Conservation (phyloP, 2,113 vertebrate species). For the Apodemus speciosus region DNA sequence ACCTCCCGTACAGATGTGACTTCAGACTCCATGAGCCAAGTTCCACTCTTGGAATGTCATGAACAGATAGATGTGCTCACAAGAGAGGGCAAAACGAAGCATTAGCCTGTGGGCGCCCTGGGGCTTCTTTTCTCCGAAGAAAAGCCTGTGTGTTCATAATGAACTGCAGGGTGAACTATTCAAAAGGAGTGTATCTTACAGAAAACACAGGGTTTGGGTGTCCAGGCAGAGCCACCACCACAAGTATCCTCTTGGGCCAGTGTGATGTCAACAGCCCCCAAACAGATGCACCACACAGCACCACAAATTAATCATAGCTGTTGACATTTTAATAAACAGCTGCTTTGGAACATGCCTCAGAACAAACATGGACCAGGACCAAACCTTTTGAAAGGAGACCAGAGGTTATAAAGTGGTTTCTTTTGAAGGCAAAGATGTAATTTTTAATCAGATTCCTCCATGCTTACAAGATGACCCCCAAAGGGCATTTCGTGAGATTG, state of each 20-base stretch:
- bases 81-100: slow-evolving; percentile 70
- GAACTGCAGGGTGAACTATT: slow-evolving; percentile 65
- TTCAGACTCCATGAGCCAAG: slow-evolving; percentile 74
- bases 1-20: slow-evolving; percentile 76
- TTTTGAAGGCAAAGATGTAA: slow-evolving; percentile 67
- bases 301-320: slow-evolving; percentile 78
- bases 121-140: slow-evolving; percentile 31
- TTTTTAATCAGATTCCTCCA: slow-evolving; percentile 60
- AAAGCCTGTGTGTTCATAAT: slow-evolving; percentile 64
- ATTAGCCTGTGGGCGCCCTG: slow-evolving; percentile 62
- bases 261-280: slow-evolving; percentile 65
- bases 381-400: slow-evolving; percentile 70
- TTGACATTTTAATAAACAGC: slow-evolving; percentile 84
- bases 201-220: slow-evolving; percentile 1
- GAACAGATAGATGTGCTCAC: slow-evolving; percentile 83
- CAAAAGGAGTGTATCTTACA: slow-evolving; percentile 49
- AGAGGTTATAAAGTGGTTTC: slow-evolving; percentile 73
- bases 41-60: slow-evolving; percentile 73
- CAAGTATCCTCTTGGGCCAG: slow-evolving; percentile 40
- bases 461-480: slow-evolving; percentile 47
- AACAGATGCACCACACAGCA: slow-evolving; percentile 73
- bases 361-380: slow-evolving; percentile 77
- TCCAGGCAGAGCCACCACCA: not conserved
- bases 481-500: slow-evolving; percentile 34
- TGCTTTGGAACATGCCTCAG: slow-evolving; percentile 80